Percentiles rank a stretch among this genome's conserved stretches.
These are phyloP conservation scores for Pangasianodon gigas DNA, from an alignment of 2,113 vertebrate species.

Conservation along the genomic window DNA sequence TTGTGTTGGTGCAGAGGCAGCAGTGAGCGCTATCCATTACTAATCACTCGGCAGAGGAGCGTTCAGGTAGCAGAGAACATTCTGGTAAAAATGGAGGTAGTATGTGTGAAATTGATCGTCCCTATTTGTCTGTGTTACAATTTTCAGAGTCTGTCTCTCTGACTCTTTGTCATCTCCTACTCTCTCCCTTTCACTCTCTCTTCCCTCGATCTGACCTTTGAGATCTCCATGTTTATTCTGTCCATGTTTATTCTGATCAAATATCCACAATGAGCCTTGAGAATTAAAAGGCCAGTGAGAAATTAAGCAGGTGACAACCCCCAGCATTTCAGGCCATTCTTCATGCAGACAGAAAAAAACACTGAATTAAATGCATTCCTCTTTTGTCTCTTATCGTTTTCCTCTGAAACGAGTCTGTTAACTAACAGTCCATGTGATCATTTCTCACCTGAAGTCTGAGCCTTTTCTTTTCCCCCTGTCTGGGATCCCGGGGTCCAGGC, in stretches of 20 bases:
- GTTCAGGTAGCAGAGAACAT: conserved; percentile 41
- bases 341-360: conserved; percentile 37
- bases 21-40: conserved; percentile 24
- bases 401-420: conserved; percentile 41
- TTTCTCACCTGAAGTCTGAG: conserved; percentile 91
- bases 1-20: conserved; percentile 2
- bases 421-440: conserved; percentile 41
- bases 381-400: conserved; percentile 6
- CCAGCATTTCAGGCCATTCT: conserved; percentile 34
- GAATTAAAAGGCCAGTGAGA: conserved; percentile 55
- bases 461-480: conserved; percentile 98
- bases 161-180: neutral
- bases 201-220: conserved; percentile 50
- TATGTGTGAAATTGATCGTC: conserved; percentile 55
- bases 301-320: conserved; percentile 46
- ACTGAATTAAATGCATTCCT: conserved; percentile 43
- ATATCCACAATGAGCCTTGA: conserved; percentile 37
- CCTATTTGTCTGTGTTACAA: conserved; percentile 67
- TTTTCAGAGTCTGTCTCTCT: conserved; percentile 6
- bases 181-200: neutral
- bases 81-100: conserved; percentile 35
- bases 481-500: conserved; percentile 96
- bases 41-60: conserved; percentile 28
- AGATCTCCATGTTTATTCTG: conserved; percentile 52
- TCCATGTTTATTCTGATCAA: conserved; percentile 54